Conservation (phyloP, 2,888 invertebrate genomes). For the Cosmia pyralina region DNA sequence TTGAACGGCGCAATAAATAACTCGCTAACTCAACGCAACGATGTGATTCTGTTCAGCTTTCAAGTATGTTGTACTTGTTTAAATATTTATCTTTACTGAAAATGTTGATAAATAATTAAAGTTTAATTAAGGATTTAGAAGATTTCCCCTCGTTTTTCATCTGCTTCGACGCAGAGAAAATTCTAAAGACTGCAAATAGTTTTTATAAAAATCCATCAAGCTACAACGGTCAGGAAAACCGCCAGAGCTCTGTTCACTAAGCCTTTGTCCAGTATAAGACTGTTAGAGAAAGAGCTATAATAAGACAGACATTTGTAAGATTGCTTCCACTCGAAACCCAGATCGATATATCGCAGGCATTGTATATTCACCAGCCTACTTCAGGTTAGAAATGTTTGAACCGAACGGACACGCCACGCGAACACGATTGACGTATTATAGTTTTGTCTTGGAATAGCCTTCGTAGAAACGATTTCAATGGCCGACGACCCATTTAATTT, state of each 20-base stretch:
- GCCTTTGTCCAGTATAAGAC: constrained; percentile 73
- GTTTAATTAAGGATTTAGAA: constrained; percentile 37
- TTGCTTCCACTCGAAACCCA: constrained; percentile 74
- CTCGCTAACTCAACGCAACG: constrained; percentile 65
- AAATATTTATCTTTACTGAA: constrained; percentile 23
- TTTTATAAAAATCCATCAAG: constrained; percentile 65
- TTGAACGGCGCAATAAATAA: constrained; percentile 62
- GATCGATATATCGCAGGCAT: constrained; percentile 81
- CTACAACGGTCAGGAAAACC: constrained; percentile 64
- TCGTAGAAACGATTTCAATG: constrained; percentile 85
- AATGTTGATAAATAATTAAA: constrained; percentile 28
- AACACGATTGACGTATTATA: constrained; percentile 85
- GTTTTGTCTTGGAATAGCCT: constrained; percentile 85
- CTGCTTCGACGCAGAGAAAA: constrained; percentile 34
- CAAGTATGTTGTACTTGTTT: constrained; percentile 34
- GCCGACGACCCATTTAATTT: constrained; percentile 85
- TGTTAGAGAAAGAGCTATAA: constrained; percentile 77
- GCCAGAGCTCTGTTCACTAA: constrained; percentile 65
- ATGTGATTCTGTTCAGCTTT: constrained; percentile 40
- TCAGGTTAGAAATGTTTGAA: constrained; percentile 74
- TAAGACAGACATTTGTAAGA: constrained; percentile 78
- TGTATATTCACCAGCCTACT: constrained; percentile 85
- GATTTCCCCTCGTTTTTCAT: constrained; percentile 29
- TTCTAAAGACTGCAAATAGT: constrained; percentile 46
- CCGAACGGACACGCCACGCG: constrained; percentile 80